phyloP scores from a whole-genome alignment of 2,113 vertebrate genomes.

The Alouatta palliata region DNA sequence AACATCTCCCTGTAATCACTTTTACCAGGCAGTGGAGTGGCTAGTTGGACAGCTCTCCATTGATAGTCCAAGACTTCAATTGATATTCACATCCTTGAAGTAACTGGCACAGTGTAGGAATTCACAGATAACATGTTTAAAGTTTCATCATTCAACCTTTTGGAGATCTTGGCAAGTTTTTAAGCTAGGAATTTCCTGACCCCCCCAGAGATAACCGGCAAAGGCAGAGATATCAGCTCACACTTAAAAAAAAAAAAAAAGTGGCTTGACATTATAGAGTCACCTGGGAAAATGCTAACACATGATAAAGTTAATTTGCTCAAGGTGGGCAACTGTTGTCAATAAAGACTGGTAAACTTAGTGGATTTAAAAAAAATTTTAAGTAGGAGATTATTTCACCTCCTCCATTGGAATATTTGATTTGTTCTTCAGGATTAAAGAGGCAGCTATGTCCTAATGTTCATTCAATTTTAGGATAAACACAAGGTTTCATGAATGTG shows the following conservation, averaged over 20 bases:
- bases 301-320: neutral
- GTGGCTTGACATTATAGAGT: neutral
- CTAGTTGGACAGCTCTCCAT: neutral
- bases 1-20: neutral
- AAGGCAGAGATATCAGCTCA: slow-evolving; percentile 72
- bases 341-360: neutral
- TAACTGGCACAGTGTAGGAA: too few species aligned
- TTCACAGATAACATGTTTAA: neutral
- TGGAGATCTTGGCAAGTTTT: neutral
- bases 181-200: neutral
- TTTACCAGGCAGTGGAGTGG: neutral
- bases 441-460: slow-evolving; percentile 25
- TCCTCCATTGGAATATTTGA: slow-evolving; percentile 5
- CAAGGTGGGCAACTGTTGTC: slow-evolving; percentile 6
- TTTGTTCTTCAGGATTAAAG: slow-evolving; percentile 10
- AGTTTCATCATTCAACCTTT: neutral
- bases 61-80: neutral
- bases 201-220: neutral
- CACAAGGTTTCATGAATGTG: slow-evolving; percentile 51
- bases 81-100: neutral
- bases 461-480: slow-evolving; percentile 69
- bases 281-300: neutral
- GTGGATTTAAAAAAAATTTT: neutral
- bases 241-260: slow-evolving; percentile 78
- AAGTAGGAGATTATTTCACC: neutral